A percentile compares a stretch with the other conserved stretches of the same genome.
Evolutionary conservation across 92 coral and sea anemone genomes (phyloP).

Genomic region (Bergia puertoricense): DNA sequence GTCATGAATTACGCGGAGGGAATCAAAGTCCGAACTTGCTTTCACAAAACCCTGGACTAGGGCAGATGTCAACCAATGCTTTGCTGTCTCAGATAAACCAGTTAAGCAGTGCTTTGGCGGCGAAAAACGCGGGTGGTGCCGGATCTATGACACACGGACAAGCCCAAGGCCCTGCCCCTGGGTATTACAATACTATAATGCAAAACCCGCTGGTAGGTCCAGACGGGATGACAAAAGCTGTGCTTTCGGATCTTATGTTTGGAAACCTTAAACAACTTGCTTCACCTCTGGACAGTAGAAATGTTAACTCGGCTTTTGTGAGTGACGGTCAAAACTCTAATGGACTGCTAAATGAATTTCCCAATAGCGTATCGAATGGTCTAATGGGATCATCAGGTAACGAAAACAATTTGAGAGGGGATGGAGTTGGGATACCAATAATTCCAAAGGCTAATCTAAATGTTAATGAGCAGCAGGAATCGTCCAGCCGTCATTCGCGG

Average conservation of each 20-base stretch:
- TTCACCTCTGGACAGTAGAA: slow-evolving; percentile 33
- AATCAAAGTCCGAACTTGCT: not conserved
- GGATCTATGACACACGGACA: slow-evolving; percentile 23
- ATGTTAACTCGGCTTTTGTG: slow-evolving; percentile 33
- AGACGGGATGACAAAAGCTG: slow-evolving; percentile 72
- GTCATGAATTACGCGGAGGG: slow-evolving; percentile 13
- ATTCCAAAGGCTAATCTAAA: slow-evolving; percentile 12
- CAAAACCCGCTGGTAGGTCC: slow-evolving; percentile 82
- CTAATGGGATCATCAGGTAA: not conserved
- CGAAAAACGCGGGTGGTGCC: slow-evolving; percentile 2
- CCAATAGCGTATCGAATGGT: not conserved
- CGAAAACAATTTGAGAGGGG: not conserved
- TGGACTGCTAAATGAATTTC: not conserved
- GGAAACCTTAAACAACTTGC: slow-evolving; percentile 74
- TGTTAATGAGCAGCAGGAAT: slow-evolving; percentile 4
- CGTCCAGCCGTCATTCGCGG: slow-evolving; percentile 47
- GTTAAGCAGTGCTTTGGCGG: slow-evolving; percentile 19
- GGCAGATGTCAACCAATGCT: slow-evolving; percentile 7
- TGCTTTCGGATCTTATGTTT: slow-evolving; percentile 78
- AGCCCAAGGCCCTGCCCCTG: slow-evolving; percentile 29
- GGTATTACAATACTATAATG: slow-evolving; percentile 49
- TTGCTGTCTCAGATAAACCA: slow-evolving; percentile 26
- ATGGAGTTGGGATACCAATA: slow-evolving; percentile 6
- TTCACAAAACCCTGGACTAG: not conserved
- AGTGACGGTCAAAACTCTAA: slow-evolving; percentile 12